Evolutionary conservation across 2,113 vertebrate genomes (phyloP).

Genomic region (Lutjanus erythropterus): DNA sequence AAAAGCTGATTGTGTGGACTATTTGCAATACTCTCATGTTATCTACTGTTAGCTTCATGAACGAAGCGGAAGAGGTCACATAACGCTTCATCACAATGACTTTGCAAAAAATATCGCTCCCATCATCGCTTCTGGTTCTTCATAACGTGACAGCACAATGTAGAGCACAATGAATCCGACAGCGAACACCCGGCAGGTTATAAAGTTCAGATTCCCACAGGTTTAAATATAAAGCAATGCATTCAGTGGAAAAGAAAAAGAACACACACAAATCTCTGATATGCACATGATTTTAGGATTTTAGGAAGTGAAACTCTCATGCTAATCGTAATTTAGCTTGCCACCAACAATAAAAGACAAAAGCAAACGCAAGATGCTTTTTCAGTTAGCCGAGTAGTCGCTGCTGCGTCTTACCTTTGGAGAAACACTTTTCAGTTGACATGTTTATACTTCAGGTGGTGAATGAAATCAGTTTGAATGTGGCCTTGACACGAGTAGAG

Average conservation of each 20-base stretch:
- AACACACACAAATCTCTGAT: neutral
- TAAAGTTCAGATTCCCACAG: neutral
- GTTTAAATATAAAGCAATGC: neutral
- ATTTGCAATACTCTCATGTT: neutral
- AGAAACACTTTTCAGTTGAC: constrained; percentile 64
- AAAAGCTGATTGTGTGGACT: neutral
- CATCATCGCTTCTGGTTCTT: no score
- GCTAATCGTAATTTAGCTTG: neutral
- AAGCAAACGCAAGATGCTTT: neutral
- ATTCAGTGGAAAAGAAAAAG: no score
- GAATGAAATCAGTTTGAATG: neutral
- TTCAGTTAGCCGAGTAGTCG: no score
- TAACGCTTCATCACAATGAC: constrained; percentile 12
- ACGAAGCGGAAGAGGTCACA: accelerated
- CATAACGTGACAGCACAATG: no score
- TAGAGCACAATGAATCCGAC: no score
- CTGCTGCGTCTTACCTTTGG: constrained; percentile 67
- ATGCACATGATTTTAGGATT: neutral
- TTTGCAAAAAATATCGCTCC: constrained; percentile 17
- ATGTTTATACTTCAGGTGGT: constrained; percentile 22
- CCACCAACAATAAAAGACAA: neutral
- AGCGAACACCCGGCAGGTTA: neutral
- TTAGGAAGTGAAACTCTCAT: neutral
- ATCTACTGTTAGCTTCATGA: neutral
- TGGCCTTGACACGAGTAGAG: neutral